These are phyloP conservation scores for Diadromus collaris DNA, from an alignment of 2,888 invertebrate genomes.

Conservation along the genomic window DNA sequence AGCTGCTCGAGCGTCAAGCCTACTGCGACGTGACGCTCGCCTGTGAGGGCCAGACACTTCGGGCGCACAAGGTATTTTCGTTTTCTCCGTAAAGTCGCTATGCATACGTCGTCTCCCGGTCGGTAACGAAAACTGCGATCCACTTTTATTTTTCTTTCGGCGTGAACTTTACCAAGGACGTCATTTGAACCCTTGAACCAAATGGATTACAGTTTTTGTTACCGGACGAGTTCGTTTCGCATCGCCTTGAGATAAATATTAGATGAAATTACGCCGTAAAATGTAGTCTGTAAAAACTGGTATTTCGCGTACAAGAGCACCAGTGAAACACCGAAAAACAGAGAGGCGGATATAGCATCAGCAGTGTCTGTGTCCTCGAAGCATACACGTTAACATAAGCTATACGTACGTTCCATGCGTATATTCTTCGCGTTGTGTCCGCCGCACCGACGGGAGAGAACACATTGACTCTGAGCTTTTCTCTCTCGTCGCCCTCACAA, in stretches of 20 bases:
- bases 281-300: no score
- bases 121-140: no score
- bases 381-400: background rate
- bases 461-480: conserved; percentile 29
- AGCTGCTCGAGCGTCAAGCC: conserved; percentile 91
- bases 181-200: no score
- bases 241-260: no score
- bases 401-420: background rate
- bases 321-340: background rate
- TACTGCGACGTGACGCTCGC: conserved; percentile 96
- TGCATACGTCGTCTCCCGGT: no score
- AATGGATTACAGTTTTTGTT: no score
- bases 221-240: no score
- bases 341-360: background rate
- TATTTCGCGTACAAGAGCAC: background rate
- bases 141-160: no score
- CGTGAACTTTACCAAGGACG: no score
- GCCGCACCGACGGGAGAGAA: conserved; percentile 4
- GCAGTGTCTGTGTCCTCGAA: background rate
- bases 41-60: conserved; percentile 90
- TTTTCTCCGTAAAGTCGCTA: no score
- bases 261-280: no score
- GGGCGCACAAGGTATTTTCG: conserved; percentile 85
- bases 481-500: conserved; percentile 32
- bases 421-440: background rate